Evolutionary conservation across 2,113 vertebrate genomes (phyloP).

Genomic region (Cyrtonyx montezumae): DNA sequence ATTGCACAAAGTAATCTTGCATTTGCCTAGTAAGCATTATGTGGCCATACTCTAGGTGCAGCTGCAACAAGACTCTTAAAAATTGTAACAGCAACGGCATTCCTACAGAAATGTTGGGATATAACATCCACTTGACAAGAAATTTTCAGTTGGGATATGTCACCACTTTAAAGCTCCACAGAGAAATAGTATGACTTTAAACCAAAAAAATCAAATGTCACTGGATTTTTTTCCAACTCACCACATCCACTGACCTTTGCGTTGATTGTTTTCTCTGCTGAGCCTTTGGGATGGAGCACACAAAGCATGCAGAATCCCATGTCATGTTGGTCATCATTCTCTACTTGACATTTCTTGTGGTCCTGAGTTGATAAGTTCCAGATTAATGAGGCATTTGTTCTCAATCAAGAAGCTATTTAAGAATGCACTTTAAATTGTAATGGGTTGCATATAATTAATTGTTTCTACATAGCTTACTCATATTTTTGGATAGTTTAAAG

Average conservation of each 20-base stretch:
- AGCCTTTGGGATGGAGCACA: slow-evolving; percentile 38
- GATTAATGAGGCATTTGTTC: slow-evolving; percentile 85
- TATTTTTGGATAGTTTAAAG: slow-evolving; percentile 70
- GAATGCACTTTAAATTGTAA: slow-evolving; percentile 81
- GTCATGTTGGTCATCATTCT: slow-evolving; percentile 73
- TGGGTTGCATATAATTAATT: slow-evolving; percentile 79
- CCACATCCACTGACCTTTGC: slow-evolving; percentile 44
- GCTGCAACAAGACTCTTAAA: neutral
- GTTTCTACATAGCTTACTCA: slow-evolving; percentile 71
- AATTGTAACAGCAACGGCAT: neutral
- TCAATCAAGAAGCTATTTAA: slow-evolving; percentile 80
- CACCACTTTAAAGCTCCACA: neutral
- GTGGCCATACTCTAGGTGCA: neutral
- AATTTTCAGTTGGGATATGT: neutral
- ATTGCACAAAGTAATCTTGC: neutral
- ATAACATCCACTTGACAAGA: neutral
- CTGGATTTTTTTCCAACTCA: slow-evolving; percentile 33
- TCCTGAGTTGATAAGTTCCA: slow-evolving; percentile 72
- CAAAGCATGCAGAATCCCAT: slow-evolving; percentile 42
- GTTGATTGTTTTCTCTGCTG: slow-evolving; percentile 14
- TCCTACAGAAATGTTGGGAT: neutral
- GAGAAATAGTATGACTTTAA: neutral
- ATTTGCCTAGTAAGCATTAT: neutral
- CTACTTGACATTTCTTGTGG: slow-evolving; percentile 73
- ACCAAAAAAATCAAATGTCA: neutral